A percentile compares a stretch with the other conserved stretches of the same genome.
Conservation (phyloP, 2,797 vertebrate species). For the Chelon labrosus region DNA sequence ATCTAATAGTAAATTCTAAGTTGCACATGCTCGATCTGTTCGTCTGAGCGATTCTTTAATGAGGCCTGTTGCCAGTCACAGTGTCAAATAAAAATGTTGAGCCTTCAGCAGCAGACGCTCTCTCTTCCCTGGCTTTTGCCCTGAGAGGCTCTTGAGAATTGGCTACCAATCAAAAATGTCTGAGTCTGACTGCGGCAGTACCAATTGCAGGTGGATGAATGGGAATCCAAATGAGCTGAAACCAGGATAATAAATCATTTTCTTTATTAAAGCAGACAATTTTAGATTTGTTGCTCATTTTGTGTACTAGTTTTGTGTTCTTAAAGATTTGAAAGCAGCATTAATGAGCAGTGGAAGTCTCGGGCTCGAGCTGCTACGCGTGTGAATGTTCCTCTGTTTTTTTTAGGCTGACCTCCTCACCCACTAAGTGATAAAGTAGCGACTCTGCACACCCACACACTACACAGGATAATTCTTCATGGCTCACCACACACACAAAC, state of each 20-base stretch:
- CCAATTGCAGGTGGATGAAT: not conserved
- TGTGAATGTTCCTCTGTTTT: constrained; percentile 2
- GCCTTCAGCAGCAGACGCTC: not conserved
- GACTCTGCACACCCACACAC: constrained; percentile 18
- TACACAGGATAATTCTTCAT: constrained; percentile 32
- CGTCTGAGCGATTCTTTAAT: not conserved
- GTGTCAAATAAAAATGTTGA: too few species aligned
- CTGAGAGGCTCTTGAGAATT: constrained; percentile 1
- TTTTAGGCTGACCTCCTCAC: constrained; percentile 44
- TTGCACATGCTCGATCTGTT: too few species aligned
- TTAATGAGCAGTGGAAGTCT: constrained; percentile 3
- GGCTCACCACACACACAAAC: constrained; percentile 13
- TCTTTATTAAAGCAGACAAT: not conserved
- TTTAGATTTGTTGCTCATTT: not conserved
- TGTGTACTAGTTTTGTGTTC: not conserved
- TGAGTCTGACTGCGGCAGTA: not conserved
- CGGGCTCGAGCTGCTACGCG: not conserved
- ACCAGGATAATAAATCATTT: not conserved
- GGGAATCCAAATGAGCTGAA: not conserved
- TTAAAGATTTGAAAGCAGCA: not conserved
- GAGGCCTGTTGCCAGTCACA: not conserved
- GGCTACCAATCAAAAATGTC: not conserved
- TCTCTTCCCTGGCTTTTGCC: not conserved
- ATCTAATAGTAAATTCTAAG: too few species aligned
- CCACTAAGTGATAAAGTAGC: constrained; percentile 42